Conservation (phyloP, 1,140 invertebrate species). For the Sarcophaga peregrina region DNA sequence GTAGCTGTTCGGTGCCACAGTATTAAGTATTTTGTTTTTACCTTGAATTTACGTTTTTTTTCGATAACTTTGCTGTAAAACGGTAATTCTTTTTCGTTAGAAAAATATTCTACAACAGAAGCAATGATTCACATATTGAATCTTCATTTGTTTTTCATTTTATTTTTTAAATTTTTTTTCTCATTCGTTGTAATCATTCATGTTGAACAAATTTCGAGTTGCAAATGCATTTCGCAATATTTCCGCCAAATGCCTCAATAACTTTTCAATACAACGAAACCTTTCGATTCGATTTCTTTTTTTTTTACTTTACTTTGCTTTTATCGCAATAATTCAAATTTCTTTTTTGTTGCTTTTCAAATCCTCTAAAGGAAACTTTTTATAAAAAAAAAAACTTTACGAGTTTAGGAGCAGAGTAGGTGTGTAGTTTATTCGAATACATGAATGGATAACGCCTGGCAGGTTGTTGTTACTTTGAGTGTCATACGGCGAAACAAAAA, state of each 20-base stretch:
- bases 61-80: no score
- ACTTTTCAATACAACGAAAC: slow-evolving; percentile 10
- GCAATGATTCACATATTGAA: slow-evolving; percentile 9
- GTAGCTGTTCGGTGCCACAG: no score
- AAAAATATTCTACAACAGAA: neutral
- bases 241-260: neutral
- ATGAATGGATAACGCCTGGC: neutral
- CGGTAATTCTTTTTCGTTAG: no score
- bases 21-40: no score
- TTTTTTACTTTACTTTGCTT: no score
- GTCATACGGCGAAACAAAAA: neutral
- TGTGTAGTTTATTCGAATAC: neutral
- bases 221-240: slow-evolving; percentile 7
- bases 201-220: neutral
- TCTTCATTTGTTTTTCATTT: neutral
- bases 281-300: no score
- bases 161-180: neutral
- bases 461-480: neutral
- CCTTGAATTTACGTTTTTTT: no score
- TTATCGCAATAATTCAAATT: no score
- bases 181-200: neutral
- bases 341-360: no score
- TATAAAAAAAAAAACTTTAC: neutral
- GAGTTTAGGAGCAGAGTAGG: neutral
- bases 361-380: no score